phyloP scores from a whole-genome alignment of 2,797 vertebrate genomes.

The Sitta carolinensis region DNA sequence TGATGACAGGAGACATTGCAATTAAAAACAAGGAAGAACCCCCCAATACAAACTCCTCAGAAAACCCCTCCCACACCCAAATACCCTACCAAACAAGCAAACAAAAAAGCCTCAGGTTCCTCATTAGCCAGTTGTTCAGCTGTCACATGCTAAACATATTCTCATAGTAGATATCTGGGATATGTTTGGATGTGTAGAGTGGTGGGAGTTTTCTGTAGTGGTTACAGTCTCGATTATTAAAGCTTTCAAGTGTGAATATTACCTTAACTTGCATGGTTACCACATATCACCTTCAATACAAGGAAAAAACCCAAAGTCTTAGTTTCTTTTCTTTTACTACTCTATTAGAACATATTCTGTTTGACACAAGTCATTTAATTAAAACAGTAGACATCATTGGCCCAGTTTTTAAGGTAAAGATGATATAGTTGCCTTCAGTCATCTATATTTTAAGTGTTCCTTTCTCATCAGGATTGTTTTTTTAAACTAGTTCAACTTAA shows the following conservation, averaged over 20 bases:
- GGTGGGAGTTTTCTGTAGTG: background rate
- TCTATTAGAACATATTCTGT: background rate
- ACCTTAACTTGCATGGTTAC: background rate
- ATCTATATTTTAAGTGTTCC: background rate
- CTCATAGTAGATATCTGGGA: background rate
- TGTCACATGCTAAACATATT: background rate
- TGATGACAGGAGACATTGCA: background rate
- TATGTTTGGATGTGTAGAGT: background rate
- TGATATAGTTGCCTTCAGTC: rapidly evolving
- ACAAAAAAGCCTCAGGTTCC: background rate
- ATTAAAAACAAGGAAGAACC: background rate
- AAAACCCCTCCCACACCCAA: background rate
- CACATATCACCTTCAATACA: background rate
- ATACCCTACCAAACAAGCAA: background rate
- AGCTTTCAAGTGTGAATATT: background rate
- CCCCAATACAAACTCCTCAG: rapidly evolving
- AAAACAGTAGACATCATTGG: background rate
- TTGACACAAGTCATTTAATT: background rate
- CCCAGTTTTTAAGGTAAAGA: background rate
- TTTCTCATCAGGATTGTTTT: background rate
- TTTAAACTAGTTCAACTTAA: background rate
- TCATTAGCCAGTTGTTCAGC: background rate
- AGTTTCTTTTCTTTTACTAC: background rate
- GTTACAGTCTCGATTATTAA: background rate
- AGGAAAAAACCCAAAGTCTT: background rate